Conservation (phyloP, 2,888 invertebrate species). For the Perizoma affinitatum region DNA sequence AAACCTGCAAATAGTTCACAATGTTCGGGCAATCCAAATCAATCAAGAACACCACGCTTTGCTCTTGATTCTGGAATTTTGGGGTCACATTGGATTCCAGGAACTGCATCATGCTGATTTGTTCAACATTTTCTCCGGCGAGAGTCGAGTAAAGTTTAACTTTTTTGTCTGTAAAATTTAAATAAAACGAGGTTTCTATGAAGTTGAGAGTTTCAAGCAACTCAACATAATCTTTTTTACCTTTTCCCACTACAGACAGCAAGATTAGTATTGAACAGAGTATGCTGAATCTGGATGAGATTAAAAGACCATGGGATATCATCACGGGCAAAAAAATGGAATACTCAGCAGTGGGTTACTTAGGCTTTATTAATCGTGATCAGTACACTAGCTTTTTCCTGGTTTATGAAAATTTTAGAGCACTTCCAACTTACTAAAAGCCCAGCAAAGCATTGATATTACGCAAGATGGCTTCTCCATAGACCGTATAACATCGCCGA, state of each 20-base stretch:
- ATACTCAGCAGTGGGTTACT: too few species aligned
- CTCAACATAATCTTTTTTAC: too few species aligned
- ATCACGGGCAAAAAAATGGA: too few species aligned
- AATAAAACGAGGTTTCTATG: neutral
- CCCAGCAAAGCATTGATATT: conserved; percentile 61
- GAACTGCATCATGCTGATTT: conserved; percentile 53
- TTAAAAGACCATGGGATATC: too few species aligned
- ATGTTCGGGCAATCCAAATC: conserved; percentile 62
- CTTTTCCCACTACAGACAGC: too few species aligned
- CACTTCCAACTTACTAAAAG: conserved; percentile 51
- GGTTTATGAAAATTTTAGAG: neutral
- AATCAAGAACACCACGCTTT: conserved; percentile 59
- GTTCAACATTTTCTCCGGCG: conserved; percentile 43
- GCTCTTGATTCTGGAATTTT: conserved; percentile 49
- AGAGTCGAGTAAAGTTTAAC: conserved; percentile 51
- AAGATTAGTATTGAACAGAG: too few species aligned
- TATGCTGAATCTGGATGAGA: too few species aligned
- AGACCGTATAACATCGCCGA: conserved; percentile 58
- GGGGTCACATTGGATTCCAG: conserved; percentile 44
- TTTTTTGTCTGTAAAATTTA: conserved; percentile 55
- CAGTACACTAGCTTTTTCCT: neutral
- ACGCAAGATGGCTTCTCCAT: conserved; percentile 56
- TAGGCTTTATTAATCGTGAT: too few species aligned
- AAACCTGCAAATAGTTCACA: conserved; percentile 51
- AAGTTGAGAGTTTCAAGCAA: too few species aligned